phyloP scores from a whole-genome alignment of 2,888 invertebrate species.

The Hyposoter didymator region DNA sequence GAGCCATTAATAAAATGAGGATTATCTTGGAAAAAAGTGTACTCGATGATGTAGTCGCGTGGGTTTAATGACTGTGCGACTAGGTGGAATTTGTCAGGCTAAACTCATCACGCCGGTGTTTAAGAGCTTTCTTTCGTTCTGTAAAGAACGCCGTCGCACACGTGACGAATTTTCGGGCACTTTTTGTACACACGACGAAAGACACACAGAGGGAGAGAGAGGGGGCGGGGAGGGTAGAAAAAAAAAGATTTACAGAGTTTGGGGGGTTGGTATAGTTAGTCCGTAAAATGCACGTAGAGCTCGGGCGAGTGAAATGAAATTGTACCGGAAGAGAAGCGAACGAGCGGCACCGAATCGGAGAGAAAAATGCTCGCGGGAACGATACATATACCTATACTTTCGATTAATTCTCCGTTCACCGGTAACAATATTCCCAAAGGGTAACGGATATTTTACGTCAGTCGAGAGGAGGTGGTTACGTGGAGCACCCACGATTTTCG shows the following conservation, averaged over 20 bases:
- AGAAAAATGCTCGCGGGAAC: conserved; percentile 14
- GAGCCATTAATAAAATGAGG: background rate
- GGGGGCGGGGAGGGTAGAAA: no score
- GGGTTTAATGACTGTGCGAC: background rate
- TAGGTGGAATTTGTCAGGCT: background rate
- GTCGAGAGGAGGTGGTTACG: conserved; percentile 23
- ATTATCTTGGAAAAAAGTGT: background rate
- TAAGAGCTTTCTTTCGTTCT: background rate
- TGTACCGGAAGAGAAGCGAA: conserved; percentile 27
- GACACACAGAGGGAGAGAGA: background rate
- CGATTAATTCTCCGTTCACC: conserved; percentile 46
- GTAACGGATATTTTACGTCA: conserved; percentile 61
- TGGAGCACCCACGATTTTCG: conserved; percentile 63
- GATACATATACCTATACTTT: conserved; percentile 23
- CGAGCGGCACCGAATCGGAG: conserved; percentile 6
- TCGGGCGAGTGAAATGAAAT: conserved; percentile 23
- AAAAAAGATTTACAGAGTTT: background rate
- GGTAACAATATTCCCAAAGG: conserved; percentile 56
- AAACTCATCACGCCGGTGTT: background rate
- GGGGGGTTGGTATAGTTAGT: background rate
- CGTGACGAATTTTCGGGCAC: background rate
- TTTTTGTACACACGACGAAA: background rate
- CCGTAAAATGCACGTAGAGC: background rate
- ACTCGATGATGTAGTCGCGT: background rate
- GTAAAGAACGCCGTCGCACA: background rate